Percentiles rank a stretch among this genome's conserved stretches.
These are phyloP conservation scores for Dicranocentrus wangi DNA, from an alignment of 2,888 invertebrate species.

Conservation along the genomic window DNA sequence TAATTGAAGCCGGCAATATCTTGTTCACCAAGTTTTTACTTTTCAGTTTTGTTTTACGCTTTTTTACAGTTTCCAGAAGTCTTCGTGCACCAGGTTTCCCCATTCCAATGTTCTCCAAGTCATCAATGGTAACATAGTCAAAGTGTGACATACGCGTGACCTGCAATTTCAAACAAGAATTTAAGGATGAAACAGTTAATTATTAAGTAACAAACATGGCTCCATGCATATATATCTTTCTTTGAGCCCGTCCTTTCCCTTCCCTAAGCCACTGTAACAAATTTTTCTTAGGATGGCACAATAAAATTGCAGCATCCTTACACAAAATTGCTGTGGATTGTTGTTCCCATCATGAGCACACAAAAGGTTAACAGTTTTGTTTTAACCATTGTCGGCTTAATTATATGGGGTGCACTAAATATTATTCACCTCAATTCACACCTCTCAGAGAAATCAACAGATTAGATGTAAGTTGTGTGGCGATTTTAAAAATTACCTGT, in stretches of 20 bases:
- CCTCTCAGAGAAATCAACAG: too few relatives aligned
- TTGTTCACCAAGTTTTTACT: constrained; percentile 88
- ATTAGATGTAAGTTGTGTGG: too few relatives aligned
- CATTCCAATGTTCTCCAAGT: constrained; percentile 94
- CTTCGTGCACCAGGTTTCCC: constrained; percentile 94
- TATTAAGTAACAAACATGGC: neutral
- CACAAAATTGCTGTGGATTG: constrained; percentile 51
- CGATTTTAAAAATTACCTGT: constrained; percentile 82
- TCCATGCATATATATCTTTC: too few relatives aligned
- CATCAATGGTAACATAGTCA: constrained; percentile 95
- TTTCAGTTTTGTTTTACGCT: constrained; percentile 87
- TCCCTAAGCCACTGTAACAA: constrained; percentile 49
- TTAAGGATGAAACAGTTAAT: neutral
- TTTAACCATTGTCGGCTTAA: constrained; percentile 42
- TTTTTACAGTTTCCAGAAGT: constrained; percentile 92
- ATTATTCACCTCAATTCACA: too few relatives aligned
- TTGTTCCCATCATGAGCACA: constrained; percentile 53
- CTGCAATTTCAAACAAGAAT: constrained; percentile 76
- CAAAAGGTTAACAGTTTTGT: constrained; percentile 6
- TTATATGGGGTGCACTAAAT: constrained; percentile 45
- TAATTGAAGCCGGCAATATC: constrained; percentile 77
- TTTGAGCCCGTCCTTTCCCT: too few relatives aligned
- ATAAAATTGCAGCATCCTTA: constrained; percentile 29
- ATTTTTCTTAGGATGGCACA: constrained; percentile 50
- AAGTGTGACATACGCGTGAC: constrained; percentile 95